Evolutionary conservation across 2,113 vertebrate species (phyloP), one percentile per base, ranked within the genome.

Genomic region (Oryzias curvinotus): DNA sequence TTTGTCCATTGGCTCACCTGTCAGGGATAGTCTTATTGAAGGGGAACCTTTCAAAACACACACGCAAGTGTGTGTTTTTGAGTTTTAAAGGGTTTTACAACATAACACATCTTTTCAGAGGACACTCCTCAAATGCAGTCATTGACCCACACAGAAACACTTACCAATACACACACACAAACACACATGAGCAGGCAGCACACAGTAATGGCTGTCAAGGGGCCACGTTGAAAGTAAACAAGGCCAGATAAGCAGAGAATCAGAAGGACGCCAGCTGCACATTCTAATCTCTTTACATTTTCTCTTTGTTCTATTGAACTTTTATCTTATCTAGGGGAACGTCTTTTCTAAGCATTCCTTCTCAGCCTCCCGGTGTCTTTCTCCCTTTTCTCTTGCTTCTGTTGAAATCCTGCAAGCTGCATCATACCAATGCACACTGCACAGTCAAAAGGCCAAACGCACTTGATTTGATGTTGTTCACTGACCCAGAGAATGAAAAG

Each of bases 281-380:
- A 84, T 82, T 87, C 84, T 89, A 90, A 90, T 90, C 89, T 90
- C 87, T 88, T 83, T 86, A 88, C 87, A 86, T 90, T 87, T 88
- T 90, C 83, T 80, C 80, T 79, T 87, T 89, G 83, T 90, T 90
- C 89, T 86, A 85, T 88, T 88, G 82, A 90, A 89, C 89, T 87
- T 89, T 89, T 90, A 90, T 90, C 89, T 90, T 89, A 90, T 90
- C 88, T 84, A 56, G 14, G 71, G 68, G 69, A 84, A 80, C 78
- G 87, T 87, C 87, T 88, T 85, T 83, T 87, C 80, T 78, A 65
- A 75, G 86, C 78, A 87, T 90, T 87, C 84, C 87, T 86, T 63
- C 77, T 82, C 77, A 65, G 67, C 62, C 80, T 78, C 83, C 66
- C 76, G 67, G 59, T 83, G 75, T 70, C 75, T 57, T 81, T 65